phyloP scores from a whole-genome alignment of 1,140 invertebrate species.

The Pseudomyrmex flavicornis region DNA sequence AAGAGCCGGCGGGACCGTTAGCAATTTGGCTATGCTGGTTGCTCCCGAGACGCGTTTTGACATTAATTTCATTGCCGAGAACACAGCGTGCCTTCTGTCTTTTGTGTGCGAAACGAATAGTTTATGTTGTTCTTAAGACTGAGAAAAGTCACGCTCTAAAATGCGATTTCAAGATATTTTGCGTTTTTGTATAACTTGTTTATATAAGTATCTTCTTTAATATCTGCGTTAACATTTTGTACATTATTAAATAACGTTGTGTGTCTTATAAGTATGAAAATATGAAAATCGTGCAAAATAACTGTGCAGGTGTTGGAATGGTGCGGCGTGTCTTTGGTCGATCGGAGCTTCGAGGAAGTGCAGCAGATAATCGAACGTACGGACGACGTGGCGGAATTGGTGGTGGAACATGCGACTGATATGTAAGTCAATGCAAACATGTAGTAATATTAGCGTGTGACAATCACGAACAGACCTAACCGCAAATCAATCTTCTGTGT shows the following conservation, averaged over 20 bases:
- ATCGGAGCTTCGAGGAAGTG: slow-evolving; percentile 96
- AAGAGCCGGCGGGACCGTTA: slow-evolving; percentile 6
- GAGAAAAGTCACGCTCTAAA: not conserved
- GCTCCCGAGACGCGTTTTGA: not conserved
- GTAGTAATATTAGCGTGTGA: slow-evolving; percentile 11
- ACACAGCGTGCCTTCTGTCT: not conserved
- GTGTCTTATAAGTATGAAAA: too few relatives aligned
- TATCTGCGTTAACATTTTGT: not conserved
- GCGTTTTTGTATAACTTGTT: not conserved
- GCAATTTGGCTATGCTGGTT: not conserved
- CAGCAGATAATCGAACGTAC: slow-evolving; percentile 91
- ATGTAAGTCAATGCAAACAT: slow-evolving; percentile 83
- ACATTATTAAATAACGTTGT: slow-evolving; percentile 8
- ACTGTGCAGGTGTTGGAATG: slow-evolving; percentile 90
- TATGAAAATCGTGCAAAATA: not conserved
- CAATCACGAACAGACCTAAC: slow-evolving; percentile 13
- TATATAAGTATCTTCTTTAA: too few relatives aligned
- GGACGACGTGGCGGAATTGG: slow-evolving; percentile 92
- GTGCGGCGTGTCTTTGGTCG: slow-evolving; percentile 93
- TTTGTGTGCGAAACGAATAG: not conserved
- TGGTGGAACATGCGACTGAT: slow-evolving; percentile 92
- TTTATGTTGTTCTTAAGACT: not conserved
- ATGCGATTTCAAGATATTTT: not conserved
- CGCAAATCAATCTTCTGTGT: slow-evolving; percentile 41
- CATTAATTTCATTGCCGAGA: slow-evolving; percentile 28